A percentile compares a stretch with the other conserved stretches of the same genome.
phyloP scores from a whole-genome alignment of 2,113 vertebrate species.

The Phalacrocorax aristotelis region DNA sequence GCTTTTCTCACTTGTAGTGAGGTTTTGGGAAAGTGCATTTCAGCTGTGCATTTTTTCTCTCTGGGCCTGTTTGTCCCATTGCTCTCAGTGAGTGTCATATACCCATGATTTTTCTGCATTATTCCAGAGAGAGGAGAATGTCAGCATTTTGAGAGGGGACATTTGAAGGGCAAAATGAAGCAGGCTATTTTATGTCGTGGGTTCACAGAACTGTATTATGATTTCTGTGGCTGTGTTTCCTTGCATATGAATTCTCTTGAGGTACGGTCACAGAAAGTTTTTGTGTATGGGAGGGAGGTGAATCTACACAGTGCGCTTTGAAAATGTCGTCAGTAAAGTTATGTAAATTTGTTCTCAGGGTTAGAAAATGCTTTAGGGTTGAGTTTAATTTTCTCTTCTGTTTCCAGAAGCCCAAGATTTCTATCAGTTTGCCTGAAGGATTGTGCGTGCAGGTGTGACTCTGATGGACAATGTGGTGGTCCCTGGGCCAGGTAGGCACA shows the following conservation, averaged over 20 bases:
- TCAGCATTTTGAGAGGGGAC: background rate
- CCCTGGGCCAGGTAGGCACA: background rate
- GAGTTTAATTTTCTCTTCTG: background rate
- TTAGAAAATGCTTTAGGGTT: background rate
- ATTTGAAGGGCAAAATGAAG: background rate
- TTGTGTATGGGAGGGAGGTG: background rate
- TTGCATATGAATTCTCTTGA: background rate
- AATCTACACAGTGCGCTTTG: background rate
- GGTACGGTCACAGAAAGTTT: background rate
- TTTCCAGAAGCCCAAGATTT: background rate
- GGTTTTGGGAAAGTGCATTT: background rate
- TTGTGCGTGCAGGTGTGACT: background rate
- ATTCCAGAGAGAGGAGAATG: background rate
- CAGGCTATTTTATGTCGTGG: background rate
- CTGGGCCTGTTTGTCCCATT: background rate
- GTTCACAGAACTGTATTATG: background rate
- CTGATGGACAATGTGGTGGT: background rate
- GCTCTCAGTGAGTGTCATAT: background rate
- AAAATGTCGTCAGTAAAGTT: background rate
- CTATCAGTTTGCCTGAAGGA: background rate
- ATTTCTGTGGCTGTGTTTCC: slow-evolving; percentile 1
- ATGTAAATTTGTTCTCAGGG: background rate
- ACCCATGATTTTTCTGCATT: background rate
- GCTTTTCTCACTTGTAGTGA: background rate
- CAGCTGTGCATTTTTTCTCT: background rate